These are phyloP conservation scores for Solenodon paradoxus DNA, from an alignment of 2,113 vertebrate species.

Conservation along the genomic window DNA sequence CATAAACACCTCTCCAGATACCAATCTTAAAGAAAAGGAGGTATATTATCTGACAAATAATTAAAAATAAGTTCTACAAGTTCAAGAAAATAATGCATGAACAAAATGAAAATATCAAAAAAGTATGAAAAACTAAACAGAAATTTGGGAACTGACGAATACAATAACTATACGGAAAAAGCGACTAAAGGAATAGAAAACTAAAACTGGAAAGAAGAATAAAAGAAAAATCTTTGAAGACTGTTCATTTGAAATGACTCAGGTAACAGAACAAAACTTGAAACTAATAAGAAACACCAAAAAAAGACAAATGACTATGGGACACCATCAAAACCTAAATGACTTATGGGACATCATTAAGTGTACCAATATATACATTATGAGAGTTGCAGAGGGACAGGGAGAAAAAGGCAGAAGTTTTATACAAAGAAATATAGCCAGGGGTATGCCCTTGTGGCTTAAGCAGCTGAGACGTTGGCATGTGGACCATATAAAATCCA, in stretches of 20 bases:
- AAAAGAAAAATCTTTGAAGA: too few relatives aligned
- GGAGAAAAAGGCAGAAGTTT: background rate
- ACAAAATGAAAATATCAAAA: too few relatives aligned
- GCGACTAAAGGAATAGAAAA: background rate
- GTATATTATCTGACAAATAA: background rate
- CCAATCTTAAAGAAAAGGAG: background rate
- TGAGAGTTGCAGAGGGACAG: background rate
- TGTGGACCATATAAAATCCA: too few relatives aligned
- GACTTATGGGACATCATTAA: background rate
- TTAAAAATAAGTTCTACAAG: background rate
- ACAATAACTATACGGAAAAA: background rate
- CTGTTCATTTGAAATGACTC: background rate
- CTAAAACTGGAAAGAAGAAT: too few relatives aligned
- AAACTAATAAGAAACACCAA: background rate
- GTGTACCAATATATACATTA: background rate
- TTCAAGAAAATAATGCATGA: too few relatives aligned
- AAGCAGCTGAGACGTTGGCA: too few relatives aligned
- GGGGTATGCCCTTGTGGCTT: too few relatives aligned
- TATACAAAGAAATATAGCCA: background rate
- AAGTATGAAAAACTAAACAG: background rate
- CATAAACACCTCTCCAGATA: background rate
- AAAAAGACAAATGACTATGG: too few relatives aligned
- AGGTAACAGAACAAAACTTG: background rate
- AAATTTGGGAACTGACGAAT: background rate
- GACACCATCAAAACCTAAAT: too few relatives aligned